A percentile compares a stretch with the other conserved stretches of the same genome.
Conservation (phyloP, 2,888 invertebrate genomes). For the Chalcosyrphus nemorum region DNA sequence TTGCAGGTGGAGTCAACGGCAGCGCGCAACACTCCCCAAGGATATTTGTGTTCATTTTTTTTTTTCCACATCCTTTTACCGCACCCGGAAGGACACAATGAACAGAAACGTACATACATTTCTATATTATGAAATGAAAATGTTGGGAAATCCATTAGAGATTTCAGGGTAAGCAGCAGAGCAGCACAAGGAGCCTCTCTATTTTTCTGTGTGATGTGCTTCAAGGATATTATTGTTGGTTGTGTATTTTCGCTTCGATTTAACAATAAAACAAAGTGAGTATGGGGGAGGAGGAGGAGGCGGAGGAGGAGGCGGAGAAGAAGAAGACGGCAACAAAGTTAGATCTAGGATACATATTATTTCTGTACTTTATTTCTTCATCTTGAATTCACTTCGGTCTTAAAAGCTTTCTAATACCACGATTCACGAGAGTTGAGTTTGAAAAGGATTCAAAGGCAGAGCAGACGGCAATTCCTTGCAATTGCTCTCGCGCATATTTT, state of each 20-base stretch:
- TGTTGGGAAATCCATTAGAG: conserved; percentile 69
- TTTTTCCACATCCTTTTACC: conserved; percentile 38
- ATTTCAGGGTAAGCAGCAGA: conserved; percentile 21
- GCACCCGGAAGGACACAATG: conserved; percentile 49
- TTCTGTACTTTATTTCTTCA: conserved; percentile 72
- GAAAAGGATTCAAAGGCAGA: conserved; percentile 22
- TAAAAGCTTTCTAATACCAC: conserved; percentile 71
- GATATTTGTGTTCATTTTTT: conserved; percentile 43
- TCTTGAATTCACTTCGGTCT: conserved; percentile 70
- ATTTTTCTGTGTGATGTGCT: conserved; percentile 67
- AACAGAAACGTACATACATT: conserved; percentile 19
- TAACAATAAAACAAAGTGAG: conserved; percentile 69
- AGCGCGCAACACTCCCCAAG: conserved; percentile 45
- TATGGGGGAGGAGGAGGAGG: conserved; percentile 1
- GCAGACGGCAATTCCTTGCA: conserved; percentile 63
- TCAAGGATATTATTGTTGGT: conserved; percentile 70
- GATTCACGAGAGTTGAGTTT: conserved; percentile 28
- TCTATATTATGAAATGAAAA: conserved; percentile 66
- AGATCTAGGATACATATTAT: conserved; percentile 69
- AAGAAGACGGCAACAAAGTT: conserved; percentile 12
- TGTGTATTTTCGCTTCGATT: conserved; percentile 69
- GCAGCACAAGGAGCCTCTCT: conserved; percentile 44
- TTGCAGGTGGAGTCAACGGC: conserved; percentile 55
- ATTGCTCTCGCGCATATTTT: conserved; percentile 73
- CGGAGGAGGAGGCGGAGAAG: background rate